A percentile compares a stretch with the other conserved stretches of the same genome.
Conservation (phyloP, 2,113 vertebrate species). For the Vulpes ferrilata region DNA sequence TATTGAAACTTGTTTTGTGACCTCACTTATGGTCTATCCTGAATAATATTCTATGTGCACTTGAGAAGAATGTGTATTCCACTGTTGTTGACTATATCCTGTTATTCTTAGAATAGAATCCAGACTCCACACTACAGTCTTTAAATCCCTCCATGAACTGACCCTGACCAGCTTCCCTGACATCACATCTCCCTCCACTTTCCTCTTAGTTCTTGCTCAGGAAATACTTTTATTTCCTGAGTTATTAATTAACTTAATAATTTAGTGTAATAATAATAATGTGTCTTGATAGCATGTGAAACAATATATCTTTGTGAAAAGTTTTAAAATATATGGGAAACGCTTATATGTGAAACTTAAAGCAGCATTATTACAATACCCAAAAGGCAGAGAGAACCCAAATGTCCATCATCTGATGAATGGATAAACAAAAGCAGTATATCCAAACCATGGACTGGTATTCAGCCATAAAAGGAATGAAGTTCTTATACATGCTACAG, state of each 20-base stretch:
- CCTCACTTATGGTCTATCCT: background rate
- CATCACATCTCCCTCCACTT: background rate
- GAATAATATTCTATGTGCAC: background rate
- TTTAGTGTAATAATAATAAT: background rate
- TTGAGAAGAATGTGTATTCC: background rate
- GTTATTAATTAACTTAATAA: background rate
- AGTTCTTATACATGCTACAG: background rate
- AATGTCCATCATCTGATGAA: background rate
- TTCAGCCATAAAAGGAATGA: background rate
- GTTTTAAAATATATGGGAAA: background rate
- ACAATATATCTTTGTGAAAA: background rate
- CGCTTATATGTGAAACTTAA: background rate
- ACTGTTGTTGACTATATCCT: background rate
- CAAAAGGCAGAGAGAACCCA: background rate
- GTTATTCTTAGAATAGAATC: background rate
- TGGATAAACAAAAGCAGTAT: background rate
- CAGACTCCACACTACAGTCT: background rate
- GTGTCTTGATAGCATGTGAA: background rate
- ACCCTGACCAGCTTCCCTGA: background rate
- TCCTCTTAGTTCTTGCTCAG: background rate
- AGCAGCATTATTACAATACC: background rate
- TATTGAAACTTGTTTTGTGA: background rate
- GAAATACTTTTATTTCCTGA: slow-evolving; percentile 11
- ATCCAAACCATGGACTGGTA: background rate
- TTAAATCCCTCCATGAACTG: background rate